Percentiles rank a stretch among this genome's conserved stretches.
Evolutionary conservation across 2,888 invertebrate genomes (phyloP).

Genomic region (Agrenia bidenticulata): DNA sequence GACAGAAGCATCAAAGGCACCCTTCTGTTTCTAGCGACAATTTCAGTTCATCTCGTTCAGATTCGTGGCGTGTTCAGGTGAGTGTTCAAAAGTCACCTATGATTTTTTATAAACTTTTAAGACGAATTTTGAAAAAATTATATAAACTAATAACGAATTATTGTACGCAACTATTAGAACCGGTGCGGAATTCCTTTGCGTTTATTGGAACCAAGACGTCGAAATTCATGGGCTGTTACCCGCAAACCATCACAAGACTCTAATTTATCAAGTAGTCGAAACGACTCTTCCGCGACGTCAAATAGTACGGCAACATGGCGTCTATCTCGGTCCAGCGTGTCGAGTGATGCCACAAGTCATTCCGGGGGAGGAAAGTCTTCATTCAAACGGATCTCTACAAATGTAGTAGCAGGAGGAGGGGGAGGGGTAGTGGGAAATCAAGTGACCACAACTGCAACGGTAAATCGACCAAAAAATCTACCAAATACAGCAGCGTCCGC

Average conservation of each 20-base stretch:
- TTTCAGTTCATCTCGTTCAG: conserved; percentile 82
- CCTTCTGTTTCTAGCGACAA: conserved; percentile 81
- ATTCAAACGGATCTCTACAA: conserved; percentile 42
- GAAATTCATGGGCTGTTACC: conserved; percentile 87
- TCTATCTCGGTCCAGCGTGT: conserved; percentile 78
- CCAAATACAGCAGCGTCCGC: conserved; percentile 50
- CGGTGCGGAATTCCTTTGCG: conserved; percentile 75
- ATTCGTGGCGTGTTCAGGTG: conserved; percentile 69
- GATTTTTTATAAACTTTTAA: no score
- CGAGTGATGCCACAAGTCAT: conserved; percentile 60
- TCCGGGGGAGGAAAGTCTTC: conserved; percentile 51
- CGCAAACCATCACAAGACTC: conserved; percentile 90
- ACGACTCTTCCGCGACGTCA: conserved; percentile 86
- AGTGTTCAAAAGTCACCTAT: no score
- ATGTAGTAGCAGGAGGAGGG: not conserved
- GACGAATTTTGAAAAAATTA: no score
- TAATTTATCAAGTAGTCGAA: conserved; percentile 82
- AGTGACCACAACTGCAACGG: conserved; percentile 21
- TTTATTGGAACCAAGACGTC: conserved; percentile 71
- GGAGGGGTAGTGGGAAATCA: conserved; percentile 18
- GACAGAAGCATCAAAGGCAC: conserved; percentile 65
- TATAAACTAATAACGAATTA: no score
- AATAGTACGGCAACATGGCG: conserved; percentile 89
- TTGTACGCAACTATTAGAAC: no score
- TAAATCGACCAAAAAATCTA: conserved; percentile 33